phyloP scores from a whole-genome alignment of 2,113 vertebrate genomes.

The Centrocercus urophasianus region DNA sequence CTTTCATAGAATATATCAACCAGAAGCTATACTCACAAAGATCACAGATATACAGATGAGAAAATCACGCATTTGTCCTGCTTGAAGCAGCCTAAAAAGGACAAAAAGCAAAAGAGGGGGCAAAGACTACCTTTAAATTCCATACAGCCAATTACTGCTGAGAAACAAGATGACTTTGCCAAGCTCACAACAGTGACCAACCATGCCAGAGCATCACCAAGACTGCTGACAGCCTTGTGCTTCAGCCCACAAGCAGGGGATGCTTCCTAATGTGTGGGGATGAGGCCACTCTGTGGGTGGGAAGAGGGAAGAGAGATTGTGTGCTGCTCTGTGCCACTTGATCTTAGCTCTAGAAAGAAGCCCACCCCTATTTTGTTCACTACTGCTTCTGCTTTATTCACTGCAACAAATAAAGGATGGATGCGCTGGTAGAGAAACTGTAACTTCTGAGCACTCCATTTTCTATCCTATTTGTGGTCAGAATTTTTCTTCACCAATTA shows the following conservation, averaged over 20 bases:
- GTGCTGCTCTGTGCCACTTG: neutral
- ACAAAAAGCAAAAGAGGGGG: neutral
- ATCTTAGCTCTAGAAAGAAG: neutral
- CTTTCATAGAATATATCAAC: neutral
- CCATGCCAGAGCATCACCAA: neutral
- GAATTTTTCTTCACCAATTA: neutral
- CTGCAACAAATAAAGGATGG: neutral
- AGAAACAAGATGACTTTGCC: neutral
- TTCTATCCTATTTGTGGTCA: neutral
- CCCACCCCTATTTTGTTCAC: neutral
- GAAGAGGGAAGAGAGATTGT: neutral
- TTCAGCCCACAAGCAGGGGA: neutral
- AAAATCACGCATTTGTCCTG: neutral
- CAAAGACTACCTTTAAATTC: neutral
- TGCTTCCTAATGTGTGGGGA: rapidly evolving
- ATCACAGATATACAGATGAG: neutral
- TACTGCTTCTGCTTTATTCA: neutral
- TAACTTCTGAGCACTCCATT: neutral
- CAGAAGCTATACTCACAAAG: neutral
- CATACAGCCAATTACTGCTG: too few relatives aligned
- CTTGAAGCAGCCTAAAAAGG: neutral
- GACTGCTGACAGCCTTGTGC: neutral
- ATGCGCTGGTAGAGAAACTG: neutral
- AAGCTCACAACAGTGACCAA: neutral
- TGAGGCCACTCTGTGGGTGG: neutral